Conservation (phyloP, 2,888 invertebrate species). For the Lordiphosa andalusiaca region DNA sequence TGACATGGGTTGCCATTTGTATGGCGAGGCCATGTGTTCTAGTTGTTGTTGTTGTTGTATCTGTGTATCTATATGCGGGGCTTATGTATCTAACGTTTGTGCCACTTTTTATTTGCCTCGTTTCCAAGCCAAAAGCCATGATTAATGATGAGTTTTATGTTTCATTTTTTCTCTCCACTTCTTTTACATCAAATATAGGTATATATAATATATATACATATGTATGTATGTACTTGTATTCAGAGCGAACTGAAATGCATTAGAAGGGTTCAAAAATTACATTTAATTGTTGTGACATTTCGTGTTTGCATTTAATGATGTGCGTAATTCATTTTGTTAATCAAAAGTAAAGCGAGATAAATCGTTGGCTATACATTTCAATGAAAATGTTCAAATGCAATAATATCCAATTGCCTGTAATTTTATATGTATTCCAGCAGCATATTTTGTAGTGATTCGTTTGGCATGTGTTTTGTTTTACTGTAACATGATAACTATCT, state of each 20-base stretch:
- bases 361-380: neutral
- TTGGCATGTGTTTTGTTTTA: neutral
- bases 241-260: neutral
- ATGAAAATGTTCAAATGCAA: constrained; percentile 4
- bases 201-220: too few species aligned
- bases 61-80: constrained; percentile 15
- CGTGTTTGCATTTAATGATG: constrained; percentile 18
- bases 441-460: neutral
- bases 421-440: too few species aligned
- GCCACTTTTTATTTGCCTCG: constrained; percentile 31
- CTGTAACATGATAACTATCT: too few species aligned
- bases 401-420: neutral
- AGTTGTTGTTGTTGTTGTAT: constrained; percentile 11
- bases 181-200: neutral
- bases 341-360: constrained; percentile 17
- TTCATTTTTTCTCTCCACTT: constrained; percentile 3
- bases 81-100: constrained; percentile 12
- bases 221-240: too few species aligned
- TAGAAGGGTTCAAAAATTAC: constrained; percentile 15
- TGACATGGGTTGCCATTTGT: constrained; percentile 30
- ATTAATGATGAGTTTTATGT: constrained; percentile 39
- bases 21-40: constrained; percentile 9
- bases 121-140: constrained; percentile 23
- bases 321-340: constrained; percentile 38
- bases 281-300: constrained; percentile 47